Evolutionary conservation across 2,113 vertebrate species (phyloP).

Genomic region (Castor canadensis): DNA sequence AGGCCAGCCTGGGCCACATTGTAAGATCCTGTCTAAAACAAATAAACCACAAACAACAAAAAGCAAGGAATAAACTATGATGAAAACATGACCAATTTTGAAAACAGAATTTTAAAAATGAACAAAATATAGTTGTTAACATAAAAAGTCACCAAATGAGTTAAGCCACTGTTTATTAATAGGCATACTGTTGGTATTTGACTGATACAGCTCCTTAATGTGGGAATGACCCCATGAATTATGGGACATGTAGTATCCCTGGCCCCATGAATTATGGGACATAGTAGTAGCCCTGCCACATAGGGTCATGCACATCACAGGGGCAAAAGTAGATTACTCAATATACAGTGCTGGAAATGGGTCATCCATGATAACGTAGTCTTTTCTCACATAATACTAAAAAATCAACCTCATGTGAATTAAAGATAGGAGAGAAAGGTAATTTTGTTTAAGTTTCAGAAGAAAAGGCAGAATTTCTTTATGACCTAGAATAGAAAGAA

Average conservation of each 20-base stretch:
- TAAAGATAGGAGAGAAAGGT: background rate
- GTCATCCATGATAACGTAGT: background rate
- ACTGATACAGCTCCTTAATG: too few species aligned
- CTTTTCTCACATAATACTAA: background rate
- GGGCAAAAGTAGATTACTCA: background rate
- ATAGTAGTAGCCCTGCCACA: background rate
- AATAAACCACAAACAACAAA: background rate
- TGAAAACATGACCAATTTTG: background rate
- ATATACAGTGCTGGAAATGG: background rate
- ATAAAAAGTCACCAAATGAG: background rate
- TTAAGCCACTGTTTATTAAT: background rate
- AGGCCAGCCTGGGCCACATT: background rate
- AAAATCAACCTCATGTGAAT: background rate
- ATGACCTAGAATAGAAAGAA: background rate
- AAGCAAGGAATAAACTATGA: background rate
- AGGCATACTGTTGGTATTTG: background rate
- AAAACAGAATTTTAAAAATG: background rate
- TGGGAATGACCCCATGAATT: background rate
- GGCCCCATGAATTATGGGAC: background rate
- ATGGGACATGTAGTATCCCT: background rate
- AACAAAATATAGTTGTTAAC: background rate
- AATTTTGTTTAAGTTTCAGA: background rate
- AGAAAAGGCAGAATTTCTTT: conserved; percentile 17
- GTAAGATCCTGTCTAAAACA: background rate
- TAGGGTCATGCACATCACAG: background rate